These are phyloP conservation scores for Acipenser ruthenus DNA, from an alignment of 2,797 vertebrate genomes.

Conservation along the genomic window DNA sequence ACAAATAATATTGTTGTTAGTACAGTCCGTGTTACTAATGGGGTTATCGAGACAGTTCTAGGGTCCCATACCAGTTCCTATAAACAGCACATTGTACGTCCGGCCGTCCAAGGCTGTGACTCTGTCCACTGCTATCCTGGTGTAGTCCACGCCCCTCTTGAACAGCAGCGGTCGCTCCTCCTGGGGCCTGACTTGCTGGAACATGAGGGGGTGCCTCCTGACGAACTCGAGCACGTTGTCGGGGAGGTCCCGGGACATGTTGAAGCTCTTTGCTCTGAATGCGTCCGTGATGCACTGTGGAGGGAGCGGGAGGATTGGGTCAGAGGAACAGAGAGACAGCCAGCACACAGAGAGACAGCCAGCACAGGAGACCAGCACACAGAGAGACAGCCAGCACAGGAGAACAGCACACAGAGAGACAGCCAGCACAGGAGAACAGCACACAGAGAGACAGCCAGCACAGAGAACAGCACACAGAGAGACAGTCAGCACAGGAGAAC, in stretches of 20 bases:
- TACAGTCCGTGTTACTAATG: too few species aligned
- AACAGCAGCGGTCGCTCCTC: constrained; percentile 75
- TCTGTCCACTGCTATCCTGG: constrained; percentile 67
- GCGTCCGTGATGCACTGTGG: constrained; percentile 83
- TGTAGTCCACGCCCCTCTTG: constrained; percentile 79
- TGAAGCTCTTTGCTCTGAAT: constrained; percentile 74
- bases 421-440: too few species aligned
- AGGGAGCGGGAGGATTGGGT: background rate
- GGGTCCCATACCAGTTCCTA: constrained; percentile 74
- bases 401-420: too few species aligned
- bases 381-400: background rate
- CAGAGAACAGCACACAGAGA: background rate
- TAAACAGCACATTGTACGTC: constrained; percentile 77
- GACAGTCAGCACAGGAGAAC: background rate
- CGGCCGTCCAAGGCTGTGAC: constrained; percentile 67
- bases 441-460: background rate
- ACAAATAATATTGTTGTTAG: too few species aligned
- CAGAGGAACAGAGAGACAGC: constrained; percentile 8
- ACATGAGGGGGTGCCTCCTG: constrained; percentile 84
- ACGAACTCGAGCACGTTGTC: constrained; percentile 83
- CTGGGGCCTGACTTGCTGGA: constrained; percentile 70
- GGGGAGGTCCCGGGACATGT: constrained; percentile 86
- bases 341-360: background rate
- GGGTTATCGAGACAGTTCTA: too few species aligned
- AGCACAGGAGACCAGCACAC: background rate